phyloP scores from a whole-genome alignment of 2,797 vertebrate species.

The Crax fasciolata region DNA sequence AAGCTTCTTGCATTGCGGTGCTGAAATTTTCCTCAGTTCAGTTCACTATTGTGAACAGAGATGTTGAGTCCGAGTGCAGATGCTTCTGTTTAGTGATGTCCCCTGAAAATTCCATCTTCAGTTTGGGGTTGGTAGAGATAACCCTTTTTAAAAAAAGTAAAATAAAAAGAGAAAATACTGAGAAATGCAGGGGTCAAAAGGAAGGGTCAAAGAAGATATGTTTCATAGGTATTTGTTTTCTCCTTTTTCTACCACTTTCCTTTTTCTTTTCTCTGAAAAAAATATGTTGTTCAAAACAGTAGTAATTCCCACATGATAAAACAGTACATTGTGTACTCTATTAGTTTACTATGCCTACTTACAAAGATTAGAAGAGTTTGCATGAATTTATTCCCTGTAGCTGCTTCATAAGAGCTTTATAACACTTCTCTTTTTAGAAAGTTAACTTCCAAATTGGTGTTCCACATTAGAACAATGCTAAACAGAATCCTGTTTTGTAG shows the following conservation, averaged over 20 bases:
- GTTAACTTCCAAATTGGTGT: background rate
- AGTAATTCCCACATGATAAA: background rate
- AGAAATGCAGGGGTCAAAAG: background rate
- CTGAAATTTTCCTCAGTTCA: background rate
- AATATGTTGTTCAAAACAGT: background rate
- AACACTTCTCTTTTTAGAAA: background rate
- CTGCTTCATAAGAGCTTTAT: background rate
- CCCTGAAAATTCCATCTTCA: background rate
- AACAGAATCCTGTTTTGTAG: background rate
- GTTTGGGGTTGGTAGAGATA: background rate
- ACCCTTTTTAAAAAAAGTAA: background rate
- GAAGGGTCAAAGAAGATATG: background rate
- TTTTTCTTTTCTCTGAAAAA: background rate
- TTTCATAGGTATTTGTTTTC: background rate
- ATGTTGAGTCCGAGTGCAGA: background rate
- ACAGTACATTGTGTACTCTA: background rate
- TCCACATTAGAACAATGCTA: background rate
- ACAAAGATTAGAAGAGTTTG: background rate
- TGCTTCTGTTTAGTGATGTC: background rate
- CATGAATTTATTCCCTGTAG: background rate
- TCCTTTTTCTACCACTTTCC: background rate
- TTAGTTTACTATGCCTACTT: background rate
- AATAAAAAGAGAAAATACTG: background rate
- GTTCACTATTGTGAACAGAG: background rate
- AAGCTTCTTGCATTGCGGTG: background rate